These are phyloP conservation scores for Matsumurasca onukii DNA, from an alignment of 1,140 invertebrate species.

Conservation along the genomic window DNA sequence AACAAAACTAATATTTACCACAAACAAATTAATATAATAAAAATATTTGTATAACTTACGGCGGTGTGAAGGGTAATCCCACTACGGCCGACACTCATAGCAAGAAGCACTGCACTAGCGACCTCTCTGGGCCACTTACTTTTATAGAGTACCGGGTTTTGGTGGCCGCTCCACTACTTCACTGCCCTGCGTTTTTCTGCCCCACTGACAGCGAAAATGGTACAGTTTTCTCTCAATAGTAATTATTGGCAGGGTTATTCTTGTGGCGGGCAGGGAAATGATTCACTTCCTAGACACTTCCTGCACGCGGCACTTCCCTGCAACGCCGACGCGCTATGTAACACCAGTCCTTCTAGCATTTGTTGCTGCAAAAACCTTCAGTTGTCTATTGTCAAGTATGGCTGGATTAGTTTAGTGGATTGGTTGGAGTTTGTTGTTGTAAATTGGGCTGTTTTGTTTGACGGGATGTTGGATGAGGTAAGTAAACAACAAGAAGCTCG, in stretches of 20 bases:
- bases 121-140: neutral
- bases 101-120: neutral
- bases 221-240: slow-evolving; percentile 5
- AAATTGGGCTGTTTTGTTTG: too few species aligned
- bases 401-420: too few species aligned
- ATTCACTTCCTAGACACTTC: slow-evolving; percentile 10
- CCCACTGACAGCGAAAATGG: slow-evolving; percentile 25
- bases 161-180: neutral
- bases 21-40: too few species aligned
- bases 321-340: slow-evolving; percentile 10
- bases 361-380: neutral
- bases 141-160: slow-evolving; percentile 19
- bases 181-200: slow-evolving; percentile 17
- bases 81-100: neutral
- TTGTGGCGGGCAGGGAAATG: neutral
- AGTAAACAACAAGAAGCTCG: too few species aligned
- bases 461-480: too few species aligned
- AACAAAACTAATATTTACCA: too few species aligned
- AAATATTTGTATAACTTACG: too few species aligned
- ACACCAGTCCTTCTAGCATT: slow-evolving; percentile 2
- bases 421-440: too few species aligned
- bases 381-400: too few species aligned
- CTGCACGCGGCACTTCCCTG: slow-evolving; percentile 16
- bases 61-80: neutral
- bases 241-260: slow-evolving; percentile 13